phyloP scores from a whole-genome alignment of 2,888 invertebrate species.

The Drosophila rellima region DNA sequence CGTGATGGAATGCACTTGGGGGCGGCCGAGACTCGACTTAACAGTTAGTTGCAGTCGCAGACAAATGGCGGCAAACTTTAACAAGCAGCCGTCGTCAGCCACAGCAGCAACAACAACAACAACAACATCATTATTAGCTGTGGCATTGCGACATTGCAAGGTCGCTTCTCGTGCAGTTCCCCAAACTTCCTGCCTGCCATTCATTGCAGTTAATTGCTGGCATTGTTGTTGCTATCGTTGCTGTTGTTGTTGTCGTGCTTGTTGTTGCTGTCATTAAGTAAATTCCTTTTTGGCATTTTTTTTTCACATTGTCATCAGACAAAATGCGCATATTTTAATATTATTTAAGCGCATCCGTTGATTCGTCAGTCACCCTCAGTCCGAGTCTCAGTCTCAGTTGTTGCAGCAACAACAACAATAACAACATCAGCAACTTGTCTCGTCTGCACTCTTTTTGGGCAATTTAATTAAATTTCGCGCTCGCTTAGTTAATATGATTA shows the following conservation, averaged over 20 bases:
- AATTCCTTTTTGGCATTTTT: conserved; percentile 66
- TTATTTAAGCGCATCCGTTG: conserved; percentile 65
- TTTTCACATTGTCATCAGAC: conserved; percentile 60
- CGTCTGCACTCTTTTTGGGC: conserved; percentile 54
- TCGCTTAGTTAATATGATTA: conserved; percentile 69
- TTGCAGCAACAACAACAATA: conserved; percentile 18
- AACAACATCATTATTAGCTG: conserved; percentile 32
- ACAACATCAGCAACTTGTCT: conserved; percentile 13
- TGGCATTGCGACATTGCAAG: conserved; percentile 72
- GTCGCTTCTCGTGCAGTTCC: conserved; percentile 61
- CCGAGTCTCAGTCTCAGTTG: conserved; percentile 4
- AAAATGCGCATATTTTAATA: conserved; percentile 65
- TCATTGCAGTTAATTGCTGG: conserved; percentile 62
- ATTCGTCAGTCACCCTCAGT: conserved; percentile 12
- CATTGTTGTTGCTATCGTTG: conserved; percentile 48
- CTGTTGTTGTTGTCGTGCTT: conserved; percentile 28
- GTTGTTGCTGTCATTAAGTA: conserved; percentile 56
- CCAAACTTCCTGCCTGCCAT: conserved; percentile 69
- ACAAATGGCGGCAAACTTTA: conserved; percentile 66
- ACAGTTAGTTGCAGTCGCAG: conserved; percentile 52
- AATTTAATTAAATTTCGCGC: conserved; percentile 70
- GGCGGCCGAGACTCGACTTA: conserved; percentile 54
- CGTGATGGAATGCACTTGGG: conserved; percentile 68
- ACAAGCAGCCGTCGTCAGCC: conserved; percentile 45
- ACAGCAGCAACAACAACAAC: conserved; percentile 13